Evolutionary conservation across 2,888 invertebrate genomes (phyloP).

Genomic region (Salpingus planirostris): DNA sequence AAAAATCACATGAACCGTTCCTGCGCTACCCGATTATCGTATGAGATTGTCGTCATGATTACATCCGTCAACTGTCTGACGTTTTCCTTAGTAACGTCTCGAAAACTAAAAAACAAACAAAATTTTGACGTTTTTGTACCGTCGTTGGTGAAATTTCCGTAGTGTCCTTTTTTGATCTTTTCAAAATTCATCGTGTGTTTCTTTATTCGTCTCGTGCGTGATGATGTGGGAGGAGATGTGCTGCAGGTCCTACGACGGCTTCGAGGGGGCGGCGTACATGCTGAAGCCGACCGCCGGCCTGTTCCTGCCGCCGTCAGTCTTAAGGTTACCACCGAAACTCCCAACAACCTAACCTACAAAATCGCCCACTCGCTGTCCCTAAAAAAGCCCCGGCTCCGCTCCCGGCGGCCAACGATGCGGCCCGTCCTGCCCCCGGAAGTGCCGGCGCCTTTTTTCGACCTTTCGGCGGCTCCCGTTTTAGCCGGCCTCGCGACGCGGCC

Average conservation of each 20-base stretch:
- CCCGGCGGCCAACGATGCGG: no score
- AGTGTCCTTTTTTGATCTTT: conserved; percentile 9
- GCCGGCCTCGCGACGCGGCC: no score
- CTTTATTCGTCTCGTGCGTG: conserved; percentile 7
- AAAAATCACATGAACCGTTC: no score
- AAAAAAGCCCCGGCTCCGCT: no score
- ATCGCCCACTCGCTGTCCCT: no score
- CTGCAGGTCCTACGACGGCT: conserved; percentile 2
- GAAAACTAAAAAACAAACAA: conserved; percentile 6
- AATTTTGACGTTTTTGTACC: conserved; percentile 7
- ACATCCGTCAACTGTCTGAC: no score
- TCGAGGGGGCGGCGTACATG: conserved; percentile 10
- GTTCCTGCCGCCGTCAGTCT: conserved; percentile 23
- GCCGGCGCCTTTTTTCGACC: no score
- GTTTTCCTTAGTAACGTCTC: background rate
- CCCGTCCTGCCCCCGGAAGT: no score
- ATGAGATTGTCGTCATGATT: no score
- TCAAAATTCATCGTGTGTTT: conserved; percentile 19
- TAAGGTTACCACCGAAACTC: conserved; percentile 20
- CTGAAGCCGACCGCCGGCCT: conserved; percentile 10
- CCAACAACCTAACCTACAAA: background rate
- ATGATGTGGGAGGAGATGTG: conserved; percentile 20
- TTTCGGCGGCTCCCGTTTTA: no score
- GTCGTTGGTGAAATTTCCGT: conserved; percentile 5
- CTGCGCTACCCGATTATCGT: no score